Conservation (phyloP, 2,888 invertebrate genomes). For the Thereva unica region DNA sequence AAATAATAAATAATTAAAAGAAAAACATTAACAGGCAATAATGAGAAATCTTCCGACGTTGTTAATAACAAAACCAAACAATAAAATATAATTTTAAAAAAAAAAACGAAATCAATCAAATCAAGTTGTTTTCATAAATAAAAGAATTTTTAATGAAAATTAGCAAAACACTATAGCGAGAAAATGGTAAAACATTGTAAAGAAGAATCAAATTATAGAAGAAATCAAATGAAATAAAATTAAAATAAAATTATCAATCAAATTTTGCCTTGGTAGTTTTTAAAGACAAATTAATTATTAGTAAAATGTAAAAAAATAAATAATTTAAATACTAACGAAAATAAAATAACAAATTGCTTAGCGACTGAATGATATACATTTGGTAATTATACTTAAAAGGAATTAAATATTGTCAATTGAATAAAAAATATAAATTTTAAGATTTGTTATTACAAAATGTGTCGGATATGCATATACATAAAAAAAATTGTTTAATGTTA, state of each 20-base stretch:
- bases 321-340: slow-evolving; percentile 21
- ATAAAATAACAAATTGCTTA: slow-evolving; percentile 28
- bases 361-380: slow-evolving; percentile 31
- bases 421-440: slow-evolving; percentile 7
- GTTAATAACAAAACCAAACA: slow-evolving; percentile 7
- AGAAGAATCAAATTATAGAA: not conserved
- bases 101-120: not conserved
- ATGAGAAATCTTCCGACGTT: slow-evolving; percentile 21
- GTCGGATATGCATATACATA: slow-evolving; percentile 1
- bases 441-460: too few species aligned
- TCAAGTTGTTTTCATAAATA: slow-evolving; percentile 7
- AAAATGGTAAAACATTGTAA: slow-evolving; percentile 11
- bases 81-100: slow-evolving; percentile 8
- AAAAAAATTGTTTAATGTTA: slow-evolving; percentile 31
- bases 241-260: slow-evolving; percentile 49
- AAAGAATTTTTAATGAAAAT: not conserved
- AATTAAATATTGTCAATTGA: not conserved
- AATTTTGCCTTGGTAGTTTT: slow-evolving; percentile 52
- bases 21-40: slow-evolving; percentile 23
- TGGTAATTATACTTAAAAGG: not conserved
- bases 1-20: slow-evolving; percentile 6
- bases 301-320: not conserved
- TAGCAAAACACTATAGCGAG: not conserved
- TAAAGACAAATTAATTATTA: slow-evolving; percentile 12
- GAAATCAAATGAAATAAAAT: slow-evolving; percentile 23